Conservation (phyloP, 2,797 vertebrate genomes). For the Dallia pectoralis region DNA sequence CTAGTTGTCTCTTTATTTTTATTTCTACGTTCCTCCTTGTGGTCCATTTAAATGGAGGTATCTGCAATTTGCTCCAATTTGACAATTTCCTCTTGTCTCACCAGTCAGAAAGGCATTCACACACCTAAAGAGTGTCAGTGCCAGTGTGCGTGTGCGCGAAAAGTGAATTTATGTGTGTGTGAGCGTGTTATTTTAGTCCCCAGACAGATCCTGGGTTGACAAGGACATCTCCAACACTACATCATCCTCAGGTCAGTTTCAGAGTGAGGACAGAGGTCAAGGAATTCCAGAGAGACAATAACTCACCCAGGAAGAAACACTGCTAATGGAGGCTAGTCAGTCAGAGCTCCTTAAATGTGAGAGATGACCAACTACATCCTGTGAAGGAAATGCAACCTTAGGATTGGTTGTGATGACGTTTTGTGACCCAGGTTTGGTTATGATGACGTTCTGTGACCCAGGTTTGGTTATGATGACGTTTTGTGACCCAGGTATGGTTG, state of each 20-base stretch:
- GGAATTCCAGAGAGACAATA: not conserved
- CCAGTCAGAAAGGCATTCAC: constrained; percentile 14
- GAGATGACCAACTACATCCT: constrained; percentile 27
- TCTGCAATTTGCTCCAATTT: not conserved
- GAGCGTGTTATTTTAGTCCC: not conserved
- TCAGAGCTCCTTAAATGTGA: constrained; percentile 26
- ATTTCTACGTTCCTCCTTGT: not conserved
- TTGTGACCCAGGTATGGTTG: not conserved
- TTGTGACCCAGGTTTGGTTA: too few species aligned
- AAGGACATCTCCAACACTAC: not conserved
- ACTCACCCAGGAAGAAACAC: not conserved
- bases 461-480: not conserved
- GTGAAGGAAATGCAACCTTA: not conserved
- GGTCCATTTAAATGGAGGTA: not conserved
- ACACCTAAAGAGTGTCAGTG: not conserved
- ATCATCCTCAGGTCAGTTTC: constrained; percentile 10
- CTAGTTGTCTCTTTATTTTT: not conserved
- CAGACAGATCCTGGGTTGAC: constrained; percentile 8
- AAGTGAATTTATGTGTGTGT: constrained; percentile 8
- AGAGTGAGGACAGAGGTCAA: not conserved
- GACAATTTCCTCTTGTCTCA: not conserved
- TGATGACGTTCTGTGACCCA: too few species aligned
- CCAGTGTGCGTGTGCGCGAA: not conserved
- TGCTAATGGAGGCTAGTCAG: constrained; percentile 22
- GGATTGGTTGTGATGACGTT: too few species aligned